A percentile compares a stretch with the other conserved stretches of the same genome.
Conservation (phyloP, 2,797 vertebrate species). For the Adelosebastes latens region DNA sequence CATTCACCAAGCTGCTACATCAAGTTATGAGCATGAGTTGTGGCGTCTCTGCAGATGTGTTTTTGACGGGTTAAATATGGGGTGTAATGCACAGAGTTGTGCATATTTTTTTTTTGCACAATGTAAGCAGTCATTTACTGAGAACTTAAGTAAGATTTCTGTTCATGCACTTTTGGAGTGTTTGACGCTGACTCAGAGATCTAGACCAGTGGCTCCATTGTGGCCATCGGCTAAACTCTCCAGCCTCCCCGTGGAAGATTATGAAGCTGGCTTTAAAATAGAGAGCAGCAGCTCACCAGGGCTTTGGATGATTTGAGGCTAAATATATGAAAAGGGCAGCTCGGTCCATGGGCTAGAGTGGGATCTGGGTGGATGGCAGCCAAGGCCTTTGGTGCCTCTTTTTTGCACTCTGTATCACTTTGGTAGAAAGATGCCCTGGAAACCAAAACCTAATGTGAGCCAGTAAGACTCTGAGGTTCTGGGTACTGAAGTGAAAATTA, state of each 20-base stretch:
- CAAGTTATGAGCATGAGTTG: conserved; percentile 11
- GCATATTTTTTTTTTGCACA: not conserved
- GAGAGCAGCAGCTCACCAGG: conserved; percentile 54
- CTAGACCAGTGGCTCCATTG: conserved; percentile 30
- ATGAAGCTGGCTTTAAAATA: conserved; percentile 66
- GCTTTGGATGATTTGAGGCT: conserved; percentile 68
- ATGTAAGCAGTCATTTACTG: not conserved
- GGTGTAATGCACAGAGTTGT: not conserved
- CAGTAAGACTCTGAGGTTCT: not conserved
- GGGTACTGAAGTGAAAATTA: conserved; percentile 2
- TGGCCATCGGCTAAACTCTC: conserved; percentile 55
- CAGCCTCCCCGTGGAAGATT: conserved; percentile 59
- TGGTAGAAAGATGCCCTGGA: conserved; percentile 28
- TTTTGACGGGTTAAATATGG: not conserved
- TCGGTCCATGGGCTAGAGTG: conserved; percentile 46
- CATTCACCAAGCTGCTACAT: conserved; percentile 29
- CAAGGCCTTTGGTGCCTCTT: conserved; percentile 40
- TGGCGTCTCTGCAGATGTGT: not conserved
- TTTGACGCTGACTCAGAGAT: conserved; percentile 46
- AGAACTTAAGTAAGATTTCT: conserved; percentile 10
- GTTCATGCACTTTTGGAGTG: conserved; percentile 2
- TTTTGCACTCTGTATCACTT: conserved; percentile 18
- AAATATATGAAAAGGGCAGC: conserved; percentile 67
- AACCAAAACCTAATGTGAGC: conserved; percentile 22
- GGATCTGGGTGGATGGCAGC: conserved; percentile 54